phyloP scores from a whole-genome alignment of 2,888 invertebrate species.

The Rhopalosiphum nymphaeae region DNA sequence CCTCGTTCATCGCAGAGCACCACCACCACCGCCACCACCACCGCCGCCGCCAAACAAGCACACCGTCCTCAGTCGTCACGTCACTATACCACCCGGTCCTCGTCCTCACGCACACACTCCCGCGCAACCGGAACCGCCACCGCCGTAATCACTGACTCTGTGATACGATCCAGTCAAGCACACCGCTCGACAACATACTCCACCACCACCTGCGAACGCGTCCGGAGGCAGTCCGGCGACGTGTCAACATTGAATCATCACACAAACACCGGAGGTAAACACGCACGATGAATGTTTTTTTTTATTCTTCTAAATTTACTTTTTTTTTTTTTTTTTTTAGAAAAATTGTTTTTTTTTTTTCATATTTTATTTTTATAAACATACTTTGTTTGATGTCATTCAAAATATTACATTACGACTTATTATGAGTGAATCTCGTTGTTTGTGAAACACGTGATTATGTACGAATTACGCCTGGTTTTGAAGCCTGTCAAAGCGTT shows the following conservation, averaged over 20 bases:
- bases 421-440: not conserved
- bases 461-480: no score
- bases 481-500: not conserved
- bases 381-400: no score
- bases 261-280: slow-evolving; percentile 28
- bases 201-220: not conserved
- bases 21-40: not conserved
- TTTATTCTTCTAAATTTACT: not conserved
- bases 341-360: no score
- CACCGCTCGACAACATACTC: not conserved
- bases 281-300: not conserved
- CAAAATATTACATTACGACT: no score
- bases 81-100: no score
- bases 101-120: no score
- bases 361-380: no score
- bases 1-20: not conserved
- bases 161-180: slow-evolving; percentile 8
- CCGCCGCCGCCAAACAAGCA: not conserved
- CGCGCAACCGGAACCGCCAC: not conserved
- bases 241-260: slow-evolving; percentile 48
- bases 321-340: not conserved
- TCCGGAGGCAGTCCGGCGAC: slow-evolving; percentile 27
- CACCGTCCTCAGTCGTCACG: not conserved
- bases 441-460: not conserved
- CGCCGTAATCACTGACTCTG: not conserved